Percentiles rank a stretch among this genome's conserved stretches.
Evolutionary conservation across 2,797 vertebrate species (phyloP).

Genomic region (Chelon labrosus): DNA sequence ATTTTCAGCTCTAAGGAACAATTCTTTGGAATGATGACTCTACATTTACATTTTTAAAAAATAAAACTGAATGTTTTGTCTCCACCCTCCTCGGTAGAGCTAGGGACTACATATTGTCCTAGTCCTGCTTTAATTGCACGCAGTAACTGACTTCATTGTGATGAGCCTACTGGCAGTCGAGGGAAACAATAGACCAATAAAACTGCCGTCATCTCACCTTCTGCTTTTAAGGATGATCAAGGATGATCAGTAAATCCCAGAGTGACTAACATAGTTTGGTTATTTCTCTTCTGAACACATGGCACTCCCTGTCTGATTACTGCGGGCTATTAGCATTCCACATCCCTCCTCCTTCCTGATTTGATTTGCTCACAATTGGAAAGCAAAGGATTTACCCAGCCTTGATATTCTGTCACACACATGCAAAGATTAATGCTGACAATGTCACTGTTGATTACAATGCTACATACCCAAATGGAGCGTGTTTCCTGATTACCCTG

Average conservation of each 20-base stretch:
- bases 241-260: slow-evolving; percentile 55
- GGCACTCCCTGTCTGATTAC: slow-evolving; percentile 10
- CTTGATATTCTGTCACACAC: slow-evolving; percentile 34
- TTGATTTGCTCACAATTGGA: slow-evolving; percentile 34
- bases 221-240: slow-evolving; percentile 61
- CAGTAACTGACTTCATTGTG: slow-evolving; percentile 14
- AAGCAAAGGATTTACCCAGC: slow-evolving; percentile 20
- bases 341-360: slow-evolving; percentile 9
- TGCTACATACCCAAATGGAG: slow-evolving; percentile 10
- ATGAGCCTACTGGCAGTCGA: slow-evolving; percentile 17
- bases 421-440: slow-evolving; percentile 48
- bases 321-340: background rate
- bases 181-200: slow-evolving; percentile 44
- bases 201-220: slow-evolving; percentile 59
- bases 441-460: slow-evolving; percentile 25
- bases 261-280: slow-evolving; percentile 18
- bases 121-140: background rate
- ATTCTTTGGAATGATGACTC: too few relatives aligned
- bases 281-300: slow-evolving; percentile 21
- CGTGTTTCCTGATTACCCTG: slow-evolving; percentile 32
- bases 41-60: too few relatives aligned
- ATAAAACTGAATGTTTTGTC: too few relatives aligned
- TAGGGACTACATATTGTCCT: background rate
- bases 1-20: background rate
- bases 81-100: background rate